Evolutionary conservation across 2,797 vertebrate genomes (phyloP).

Genomic region (Limosa lapponica): DNA sequence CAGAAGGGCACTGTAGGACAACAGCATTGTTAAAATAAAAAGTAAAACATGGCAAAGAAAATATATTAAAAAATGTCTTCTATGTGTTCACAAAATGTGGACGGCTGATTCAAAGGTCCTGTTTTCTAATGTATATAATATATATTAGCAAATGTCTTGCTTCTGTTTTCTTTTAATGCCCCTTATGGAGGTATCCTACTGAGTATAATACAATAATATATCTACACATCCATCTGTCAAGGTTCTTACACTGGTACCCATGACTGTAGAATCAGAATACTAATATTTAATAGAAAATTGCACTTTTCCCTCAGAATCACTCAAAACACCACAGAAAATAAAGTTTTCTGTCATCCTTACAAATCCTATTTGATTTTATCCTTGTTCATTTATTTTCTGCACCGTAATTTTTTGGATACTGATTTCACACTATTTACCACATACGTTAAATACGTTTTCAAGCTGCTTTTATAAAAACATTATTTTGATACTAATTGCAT

Average conservation of each 20-base stretch:
- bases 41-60: not conserved
- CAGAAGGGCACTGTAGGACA: not conserved
- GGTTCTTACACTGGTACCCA: not conserved
- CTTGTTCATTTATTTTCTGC: not conserved
- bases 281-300: not conserved
- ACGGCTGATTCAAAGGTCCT: not conserved
- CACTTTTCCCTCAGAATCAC: not conserved
- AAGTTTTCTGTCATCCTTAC: not conserved
- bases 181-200: not conserved
- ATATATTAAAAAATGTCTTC: not conserved
- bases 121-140: not conserved
- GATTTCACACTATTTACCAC: not conserved
- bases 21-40: not conserved
- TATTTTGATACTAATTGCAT: not conserved
- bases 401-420: not conserved
- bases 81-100: not conserved
- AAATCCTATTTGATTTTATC: not conserved
- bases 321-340: not conserved
- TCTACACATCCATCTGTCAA: constrained; percentile 28
- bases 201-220: constrained; percentile 1
- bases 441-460: not conserved
- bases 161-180: constrained; percentile 46
- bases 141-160: not conserved
- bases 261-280: not conserved
- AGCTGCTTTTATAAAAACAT: not conserved